A percentile compares a stretch with the other conserved stretches of the same genome.
These are phyloP conservation scores for Tigriopus californicus DNA, from an alignment of 2,888 invertebrate genomes.

Conservation along the genomic window DNA sequence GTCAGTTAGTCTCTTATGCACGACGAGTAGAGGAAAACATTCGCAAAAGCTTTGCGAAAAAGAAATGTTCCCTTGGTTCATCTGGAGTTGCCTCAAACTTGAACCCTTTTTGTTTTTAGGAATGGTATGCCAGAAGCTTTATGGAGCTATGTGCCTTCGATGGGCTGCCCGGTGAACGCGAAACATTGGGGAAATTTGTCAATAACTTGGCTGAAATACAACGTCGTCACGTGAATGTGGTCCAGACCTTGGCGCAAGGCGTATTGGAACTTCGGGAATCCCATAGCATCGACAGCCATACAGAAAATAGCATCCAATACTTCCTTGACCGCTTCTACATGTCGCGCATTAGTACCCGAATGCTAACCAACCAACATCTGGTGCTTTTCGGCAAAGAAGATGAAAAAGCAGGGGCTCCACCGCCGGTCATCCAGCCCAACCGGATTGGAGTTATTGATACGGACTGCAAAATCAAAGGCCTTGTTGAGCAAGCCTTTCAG, in stretches of 20 bases:
- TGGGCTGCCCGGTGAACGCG: not conserved
- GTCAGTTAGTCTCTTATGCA: too few species aligned
- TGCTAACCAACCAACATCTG: slow-evolving; percentile 95
- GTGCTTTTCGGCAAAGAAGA: slow-evolving; percentile 6
- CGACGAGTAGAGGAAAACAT: too few species aligned
- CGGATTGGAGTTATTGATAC: slow-evolving; percentile 87
- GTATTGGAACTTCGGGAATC: slow-evolving; percentile 86
- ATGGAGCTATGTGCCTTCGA: slow-evolving; percentile 9
- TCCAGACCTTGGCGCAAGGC: slow-evolving; percentile 97
- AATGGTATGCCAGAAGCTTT: slow-evolving; percentile 12
- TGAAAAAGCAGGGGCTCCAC: not conserved
- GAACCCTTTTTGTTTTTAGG: slow-evolving; percentile 12
- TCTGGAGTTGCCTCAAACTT: too few species aligned
- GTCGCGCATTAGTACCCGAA: slow-evolving; percentile 70
- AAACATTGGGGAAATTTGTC: slow-evolving; percentile 41
- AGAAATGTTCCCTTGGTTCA: too few species aligned
- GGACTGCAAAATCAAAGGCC: slow-evolving; percentile 51
- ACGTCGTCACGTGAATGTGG: slow-evolving; percentile 88
- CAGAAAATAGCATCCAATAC: slow-evolving; percentile 88
- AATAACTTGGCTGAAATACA: slow-evolving; percentile 72
- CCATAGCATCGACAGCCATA: slow-evolving; percentile 50
- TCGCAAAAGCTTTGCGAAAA: too few species aligned
- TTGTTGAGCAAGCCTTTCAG: slow-evolving; percentile 87
- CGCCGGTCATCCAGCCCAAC: too few species aligned
- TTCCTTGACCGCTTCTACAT: slow-evolving; percentile 97